Evolutionary conservation across 1,140 invertebrate species (phyloP).

Genomic region (Drosophila lini): DNA sequence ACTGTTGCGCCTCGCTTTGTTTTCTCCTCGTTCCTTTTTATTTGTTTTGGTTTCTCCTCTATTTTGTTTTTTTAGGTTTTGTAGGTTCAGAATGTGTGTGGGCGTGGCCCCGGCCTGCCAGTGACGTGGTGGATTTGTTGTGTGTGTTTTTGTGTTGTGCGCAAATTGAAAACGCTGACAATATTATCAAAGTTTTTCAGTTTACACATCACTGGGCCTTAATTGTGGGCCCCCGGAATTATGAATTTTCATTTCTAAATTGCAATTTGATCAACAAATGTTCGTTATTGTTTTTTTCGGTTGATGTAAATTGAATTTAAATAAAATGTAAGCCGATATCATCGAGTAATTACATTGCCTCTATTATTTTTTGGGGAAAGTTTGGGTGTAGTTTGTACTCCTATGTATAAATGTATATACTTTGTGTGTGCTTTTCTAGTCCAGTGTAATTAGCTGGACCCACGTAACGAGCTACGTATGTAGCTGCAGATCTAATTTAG

Average conservation of each 20-base stretch:
- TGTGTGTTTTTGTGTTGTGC: constrained; percentile 50
- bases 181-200: constrained; percentile 82
- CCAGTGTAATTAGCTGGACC: constrained; percentile 36
- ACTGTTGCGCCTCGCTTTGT: constrained; percentile 77
- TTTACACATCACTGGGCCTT: constrained; percentile 82
- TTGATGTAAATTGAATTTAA: constrained; percentile 80
- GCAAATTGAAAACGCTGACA: constrained; percentile 81
- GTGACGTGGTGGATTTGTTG: constrained; percentile 56
- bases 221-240: constrained; percentile 54
- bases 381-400: neutral
- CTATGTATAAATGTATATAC: neutral
- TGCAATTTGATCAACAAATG: constrained; percentile 79
- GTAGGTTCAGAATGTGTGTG: constrained; percentile 26
- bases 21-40: constrained; percentile 21
- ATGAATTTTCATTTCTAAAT: constrained; percentile 74
- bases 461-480: constrained; percentile 50
- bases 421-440: constrained; percentile 20
- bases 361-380: neutral
- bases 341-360: constrained; percentile 70
- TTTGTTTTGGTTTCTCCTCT: constrained; percentile 15
- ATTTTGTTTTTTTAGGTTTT: constrained; percentile 19
- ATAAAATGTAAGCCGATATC: constrained; percentile 71
- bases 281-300: constrained; percentile 71
- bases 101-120: constrained; percentile 39
- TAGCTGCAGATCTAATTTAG: constrained; percentile 51